Evolutionary conservation across 2,888 invertebrate genomes (phyloP).

Genomic region (Eupithecia dodoneata): DNA sequence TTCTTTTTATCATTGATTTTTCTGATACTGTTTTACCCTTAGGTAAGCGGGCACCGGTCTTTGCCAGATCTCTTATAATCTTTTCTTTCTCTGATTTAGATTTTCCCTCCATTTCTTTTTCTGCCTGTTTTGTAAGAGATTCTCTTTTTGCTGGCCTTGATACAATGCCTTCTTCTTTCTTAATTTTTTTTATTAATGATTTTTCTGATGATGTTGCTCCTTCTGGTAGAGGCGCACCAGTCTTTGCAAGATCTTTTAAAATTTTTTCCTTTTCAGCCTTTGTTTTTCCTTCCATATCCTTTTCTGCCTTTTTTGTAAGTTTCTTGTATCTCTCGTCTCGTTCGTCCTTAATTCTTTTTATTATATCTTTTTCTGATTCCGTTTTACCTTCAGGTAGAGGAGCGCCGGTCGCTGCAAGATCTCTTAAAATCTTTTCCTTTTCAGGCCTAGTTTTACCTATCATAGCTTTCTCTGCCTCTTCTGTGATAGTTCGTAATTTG

Average conservation of each 20-base stretch:
- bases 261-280: slow-evolving; percentile 51
- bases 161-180: slow-evolving; percentile 45
- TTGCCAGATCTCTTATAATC: slow-evolving; percentile 28
- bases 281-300: slow-evolving; percentile 44
- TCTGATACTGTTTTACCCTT: slow-evolving; percentile 4
- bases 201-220: slow-evolving; percentile 50
- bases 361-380: slow-evolving; percentile 48
- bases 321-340: slow-evolving; percentile 35
- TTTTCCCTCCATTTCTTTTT: slow-evolving; percentile 49
- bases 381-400: slow-evolving; percentile 51
- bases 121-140: slow-evolving; percentile 9
- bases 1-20: slow-evolving; percentile 40
- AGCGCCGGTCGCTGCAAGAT: slow-evolving; percentile 44
- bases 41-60: background rate
- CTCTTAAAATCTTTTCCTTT: slow-evolving; percentile 53
- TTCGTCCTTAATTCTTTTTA: slow-evolving; percentile 45
- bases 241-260: slow-evolving; percentile 44
- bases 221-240: slow-evolving; percentile 50
- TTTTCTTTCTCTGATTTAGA: slow-evolving; percentile 45
- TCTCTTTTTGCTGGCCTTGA: background rate
- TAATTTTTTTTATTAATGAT: slow-evolving; percentile 49
- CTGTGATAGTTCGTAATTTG: slow-evolving; percentile 39
- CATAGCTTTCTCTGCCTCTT: slow-evolving; percentile 49
- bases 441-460: slow-evolving; percentile 48
- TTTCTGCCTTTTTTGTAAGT: slow-evolving; percentile 43